Evolutionary conservation across 2,797 vertebrate species (phyloP).

Genomic region (Cyclura pinguis): DNA sequence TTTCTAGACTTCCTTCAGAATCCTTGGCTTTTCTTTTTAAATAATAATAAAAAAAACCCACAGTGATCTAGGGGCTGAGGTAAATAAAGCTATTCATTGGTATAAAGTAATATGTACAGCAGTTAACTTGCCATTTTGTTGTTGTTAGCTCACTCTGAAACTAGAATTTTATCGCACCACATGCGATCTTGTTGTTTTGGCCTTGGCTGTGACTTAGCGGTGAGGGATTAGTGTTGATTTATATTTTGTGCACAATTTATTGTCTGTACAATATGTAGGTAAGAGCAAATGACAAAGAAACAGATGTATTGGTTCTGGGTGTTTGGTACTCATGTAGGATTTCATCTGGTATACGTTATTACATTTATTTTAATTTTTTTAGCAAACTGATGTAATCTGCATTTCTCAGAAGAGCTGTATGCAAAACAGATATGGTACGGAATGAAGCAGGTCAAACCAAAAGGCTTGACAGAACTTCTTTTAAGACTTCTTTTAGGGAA

Average conservation of each 20-base stretch:
- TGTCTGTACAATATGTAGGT: background rate
- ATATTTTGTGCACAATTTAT: background rate
- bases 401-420: background rate
- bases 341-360: background rate
- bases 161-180: background rate
- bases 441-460: too few relatives aligned
- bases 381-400: background rate
- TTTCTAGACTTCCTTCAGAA: slow-evolving; percentile 36
- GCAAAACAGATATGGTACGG: background rate
- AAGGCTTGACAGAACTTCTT: too few relatives aligned
- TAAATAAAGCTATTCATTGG: background rate
- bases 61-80: background rate
- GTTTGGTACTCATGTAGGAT: background rate
- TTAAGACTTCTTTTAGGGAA: background rate
- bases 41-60: background rate
- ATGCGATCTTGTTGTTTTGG: background rate
- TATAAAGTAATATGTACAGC: slow-evolving; percentile 8
- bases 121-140: background rate
- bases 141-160: slow-evolving; percentile 1
- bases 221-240: background rate
- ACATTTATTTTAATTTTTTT: background rate
- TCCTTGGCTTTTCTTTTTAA: background rate
- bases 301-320: background rate
- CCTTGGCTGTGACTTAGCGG: background rate
- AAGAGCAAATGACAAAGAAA: background rate